Percentiles rank a stretch among this genome's conserved stretches.
These are phyloP conservation scores for Apis florea DNA, from an alignment of 1,140 invertebrate genomes.

Conservation along the genomic window DNA sequence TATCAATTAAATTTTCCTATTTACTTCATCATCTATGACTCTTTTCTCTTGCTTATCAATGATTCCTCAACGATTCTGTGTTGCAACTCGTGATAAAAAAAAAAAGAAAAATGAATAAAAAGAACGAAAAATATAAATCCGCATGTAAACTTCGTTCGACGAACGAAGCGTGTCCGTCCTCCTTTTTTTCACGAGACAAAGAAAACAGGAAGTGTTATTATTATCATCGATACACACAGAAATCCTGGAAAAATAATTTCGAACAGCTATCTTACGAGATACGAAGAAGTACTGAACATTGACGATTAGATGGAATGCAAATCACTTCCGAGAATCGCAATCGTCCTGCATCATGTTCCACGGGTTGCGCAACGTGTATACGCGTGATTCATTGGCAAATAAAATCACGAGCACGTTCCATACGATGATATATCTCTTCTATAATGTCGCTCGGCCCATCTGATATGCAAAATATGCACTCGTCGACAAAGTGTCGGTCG, in stretches of 20 bases:
- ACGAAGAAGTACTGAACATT: not conserved
- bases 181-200: too few relatives aligned
- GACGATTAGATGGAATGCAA: constrained; percentile 9
- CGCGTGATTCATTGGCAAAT: constrained; percentile 34
- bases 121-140: too few relatives aligned
- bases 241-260: not conserved
- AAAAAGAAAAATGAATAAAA: too few relatives aligned
- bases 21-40: too few relatives aligned
- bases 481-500: not conserved
- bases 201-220: too few relatives aligned
- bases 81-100: too few relatives aligned
- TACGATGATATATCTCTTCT: not conserved
- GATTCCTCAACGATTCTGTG: too few relatives aligned
- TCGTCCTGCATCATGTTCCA: not conserved
- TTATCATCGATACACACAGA: too few relatives aligned
- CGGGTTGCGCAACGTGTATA: constrained; percentile 33
- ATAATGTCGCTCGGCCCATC: not conserved
- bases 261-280: not conserved
- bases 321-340: constrained; percentile 43
- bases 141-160: too few relatives aligned
- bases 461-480: not conserved
- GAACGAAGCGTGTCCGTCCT: too few relatives aligned
- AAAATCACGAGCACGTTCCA: constrained; percentile 4
- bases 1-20: too few relatives aligned
- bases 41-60: too few relatives aligned